Base-by-base conservation (phyloP, 2,888 invertebrate species). In the Drosophila monieri region DNA sequence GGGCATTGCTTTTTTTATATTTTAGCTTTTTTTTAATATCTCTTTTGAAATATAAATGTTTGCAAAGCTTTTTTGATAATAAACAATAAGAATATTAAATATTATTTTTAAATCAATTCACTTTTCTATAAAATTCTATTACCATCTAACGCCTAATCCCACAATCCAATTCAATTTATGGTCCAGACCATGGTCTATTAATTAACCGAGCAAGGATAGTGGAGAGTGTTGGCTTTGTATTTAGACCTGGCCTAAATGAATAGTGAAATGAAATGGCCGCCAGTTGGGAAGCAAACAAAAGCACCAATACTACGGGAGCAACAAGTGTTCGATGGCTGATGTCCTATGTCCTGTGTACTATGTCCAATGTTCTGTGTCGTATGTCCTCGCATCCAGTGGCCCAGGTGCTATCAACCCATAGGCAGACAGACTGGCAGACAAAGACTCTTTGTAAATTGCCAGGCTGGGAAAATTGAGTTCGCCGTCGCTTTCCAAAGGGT, bases 261-360 rank as follows among this genome's bases (percentile, higher is more conserved):
- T 74, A 79, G 71, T 61, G 59, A 76, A 76, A 74, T 78, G 60
- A 48, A 69, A 76, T 64, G 67, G 67, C 76, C 67, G 37, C 43
- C 27, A 51, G 74, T 46, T 12, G 32, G 6, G 14, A n/a, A 6
- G 6, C 14, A 41, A 18, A 43, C 51, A 61, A 27, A 65, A 27
- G 53, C 46, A 23, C 12, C 15, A 15, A 32, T 12, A 9, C 25
- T 41, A 14, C 18, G 12, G 10, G 44, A 39, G 53, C 44, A 32
- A 57, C 39, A 44, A 55, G 56, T 54, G 44, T 15, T 44, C 48
- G 18, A 48, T 47, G 23, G 8, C 12, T 41, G 5, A n/a, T 23
- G 47, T 21, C 14, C 30, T 43, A 48, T 18, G 32, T 27, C n/a
- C 52, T 56, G 55, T 56, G 64, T 57, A 6, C 25, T 25, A 2